These are phyloP conservation scores for Plodia interpunctella DNA, from an alignment of 1,140 invertebrate species.

Conservation along the genomic window DNA sequence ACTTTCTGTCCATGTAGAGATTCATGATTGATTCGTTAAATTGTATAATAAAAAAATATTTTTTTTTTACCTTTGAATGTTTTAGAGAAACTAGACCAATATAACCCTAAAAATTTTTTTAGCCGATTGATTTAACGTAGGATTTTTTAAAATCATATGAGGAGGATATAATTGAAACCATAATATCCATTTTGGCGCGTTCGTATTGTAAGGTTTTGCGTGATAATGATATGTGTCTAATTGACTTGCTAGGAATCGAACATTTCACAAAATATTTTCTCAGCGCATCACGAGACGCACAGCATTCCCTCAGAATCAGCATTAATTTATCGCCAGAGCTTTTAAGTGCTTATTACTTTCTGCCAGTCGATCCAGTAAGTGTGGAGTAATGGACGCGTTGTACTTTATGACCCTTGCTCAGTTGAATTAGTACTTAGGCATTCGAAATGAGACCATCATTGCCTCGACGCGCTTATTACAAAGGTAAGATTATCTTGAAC, in stretches of 20 bases:
- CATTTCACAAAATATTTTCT: background rate
- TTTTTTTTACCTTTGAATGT: too few relatives aligned
- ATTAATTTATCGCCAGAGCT: conserved; percentile 31
- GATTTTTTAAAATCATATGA: too few relatives aligned
- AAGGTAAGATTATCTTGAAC: background rate
- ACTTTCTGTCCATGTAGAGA: too few relatives aligned
- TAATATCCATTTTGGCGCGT: too few relatives aligned
- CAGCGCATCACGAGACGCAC: conserved; percentile 8
- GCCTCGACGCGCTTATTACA: background rate
- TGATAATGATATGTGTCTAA: too few relatives aligned
- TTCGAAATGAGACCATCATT: background rate
- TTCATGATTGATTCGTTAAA: too few relatives aligned
- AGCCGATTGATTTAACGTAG: too few relatives aligned
- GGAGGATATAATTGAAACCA: too few relatives aligned
- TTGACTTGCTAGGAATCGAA: background rate
- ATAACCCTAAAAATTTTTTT: too few relatives aligned
- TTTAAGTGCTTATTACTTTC: conserved; percentile 23
- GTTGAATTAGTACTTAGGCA: background rate
- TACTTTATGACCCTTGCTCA: background rate
- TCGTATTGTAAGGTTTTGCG: too few relatives aligned
- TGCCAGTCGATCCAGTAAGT: conserved; percentile 40
- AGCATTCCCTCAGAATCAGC: conserved; percentile 18
- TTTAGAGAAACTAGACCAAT: too few relatives aligned
- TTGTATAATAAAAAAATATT: too few relatives aligned
- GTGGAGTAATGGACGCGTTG: conserved; percentile 35